These are phyloP conservation scores for Drosophila testacea DNA, from an alignment of 2,888 invertebrate genomes.

Conservation along the genomic window DNA sequence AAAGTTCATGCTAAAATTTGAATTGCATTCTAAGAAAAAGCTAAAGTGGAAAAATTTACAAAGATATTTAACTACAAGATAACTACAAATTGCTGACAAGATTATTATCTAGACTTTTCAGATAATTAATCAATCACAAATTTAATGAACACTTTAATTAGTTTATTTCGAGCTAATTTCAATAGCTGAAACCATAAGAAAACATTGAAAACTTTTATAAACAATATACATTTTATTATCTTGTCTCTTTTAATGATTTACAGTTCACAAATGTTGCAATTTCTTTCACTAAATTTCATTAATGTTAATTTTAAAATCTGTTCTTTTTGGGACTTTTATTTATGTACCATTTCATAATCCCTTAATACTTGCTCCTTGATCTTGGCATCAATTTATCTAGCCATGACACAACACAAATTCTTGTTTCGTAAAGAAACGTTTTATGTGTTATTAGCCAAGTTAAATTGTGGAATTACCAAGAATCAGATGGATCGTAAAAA, in stretches of 20 bases:
- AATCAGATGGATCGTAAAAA: slow-evolving; percentile 20
- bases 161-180: no score
- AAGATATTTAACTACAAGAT: neutral
- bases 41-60: slow-evolving; percentile 3
- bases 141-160: no score
- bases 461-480: slow-evolving; percentile 34
- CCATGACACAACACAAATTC: slow-evolving; percentile 30
- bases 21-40: slow-evolving; percentile 1
- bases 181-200: no score
- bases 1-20: slow-evolving; percentile 32
- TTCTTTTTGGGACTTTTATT: slow-evolving; percentile 19
- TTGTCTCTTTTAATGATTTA: no score
- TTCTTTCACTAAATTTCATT: neutral
- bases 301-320: neutral
- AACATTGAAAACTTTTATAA: no score
- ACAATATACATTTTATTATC: no score
- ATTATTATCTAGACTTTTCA: neutral
- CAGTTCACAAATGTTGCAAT: no score
- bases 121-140: neutral
- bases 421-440: slow-evolving; percentile 7
- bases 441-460: slow-evolving; percentile 38
- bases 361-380: slow-evolving; percentile 33
- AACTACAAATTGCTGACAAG: slow-evolving; percentile 2
- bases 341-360: slow-evolving; percentile 42
- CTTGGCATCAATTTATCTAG: slow-evolving; percentile 45